Evolutionary conservation across 2,888 invertebrate genomes (phyloP), one percentile per base, ranked within the genome.

Genomic region (Autographa pulchrina): DNA sequence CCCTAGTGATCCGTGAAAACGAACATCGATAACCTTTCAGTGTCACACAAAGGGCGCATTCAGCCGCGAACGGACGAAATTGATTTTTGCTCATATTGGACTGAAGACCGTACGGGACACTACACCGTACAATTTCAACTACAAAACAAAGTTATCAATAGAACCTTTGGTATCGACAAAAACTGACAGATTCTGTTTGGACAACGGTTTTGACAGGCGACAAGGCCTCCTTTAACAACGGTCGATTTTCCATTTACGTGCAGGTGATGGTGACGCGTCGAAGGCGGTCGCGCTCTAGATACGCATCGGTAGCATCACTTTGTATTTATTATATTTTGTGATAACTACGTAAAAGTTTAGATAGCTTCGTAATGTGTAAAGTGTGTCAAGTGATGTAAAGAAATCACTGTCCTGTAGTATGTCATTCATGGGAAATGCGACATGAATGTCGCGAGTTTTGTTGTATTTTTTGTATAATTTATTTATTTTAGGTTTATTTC

Each of bases 11-110:
- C 91, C 92, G 91, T 94, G 92, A 93, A 94, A 94, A 93, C 92
- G 92, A 90, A 92, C 93, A 91, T 88, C 92, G 92, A 94, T 93
- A 93, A 93, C 94, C 93, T 94, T 94, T 92, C 92, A 91, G 80
- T 90, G 92, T 89, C 90, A 85, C 89, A 93, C 94, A 94, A 94
- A 94, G 91, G 92, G 85, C 85, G 85, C 93, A 91, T 88, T 93
- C 89, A 91, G 86, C 90, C 92, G 92, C 85, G 92, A 93, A 92
- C 88, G 88, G 89, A 88, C 92, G 88, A 92, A 94, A 94, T 94
- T 92, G 93, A 93, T 93, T 92, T 93, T 91, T 91, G 90, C 87
- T 91, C 91, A 92, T 92, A 92, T 93, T 91, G 90, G 75, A 84
- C 80, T 79, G 82, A 81, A 83, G 79, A 79, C 80, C 74, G 65